Evolutionary conservation across 2,113 vertebrate species (phyloP).

Genomic region (Microtus pennsylvanicus): DNA sequence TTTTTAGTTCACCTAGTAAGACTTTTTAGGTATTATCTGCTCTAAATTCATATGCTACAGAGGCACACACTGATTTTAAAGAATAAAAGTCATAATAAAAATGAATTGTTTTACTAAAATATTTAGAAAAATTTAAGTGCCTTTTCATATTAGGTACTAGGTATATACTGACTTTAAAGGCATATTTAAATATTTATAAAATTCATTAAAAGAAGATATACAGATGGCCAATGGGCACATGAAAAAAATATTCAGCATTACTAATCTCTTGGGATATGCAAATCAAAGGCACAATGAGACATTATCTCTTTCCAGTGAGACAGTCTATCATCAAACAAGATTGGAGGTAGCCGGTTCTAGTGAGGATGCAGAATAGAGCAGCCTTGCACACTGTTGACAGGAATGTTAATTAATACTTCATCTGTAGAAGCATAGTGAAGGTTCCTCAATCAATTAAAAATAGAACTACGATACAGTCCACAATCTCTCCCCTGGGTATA

Average conservation of each 20-base stretch:
- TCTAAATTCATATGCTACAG: neutral
- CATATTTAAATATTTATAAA: neutral
- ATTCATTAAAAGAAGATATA: neutral
- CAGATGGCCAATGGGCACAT: neutral
- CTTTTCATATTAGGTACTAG: neutral
- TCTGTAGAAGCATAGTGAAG: neutral
- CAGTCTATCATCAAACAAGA: neutral
- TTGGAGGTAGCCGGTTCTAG: neutral
- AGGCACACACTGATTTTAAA: neutral
- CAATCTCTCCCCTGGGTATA: neutral
- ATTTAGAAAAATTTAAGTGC: neutral
- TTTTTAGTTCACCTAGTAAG: neutral
- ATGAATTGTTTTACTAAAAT: neutral
- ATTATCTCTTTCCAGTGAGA: neutral
- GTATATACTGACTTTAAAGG: neutral
- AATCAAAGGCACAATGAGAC: neutral
- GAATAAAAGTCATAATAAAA: slow-evolving; percentile 5
- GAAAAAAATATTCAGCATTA: neutral
- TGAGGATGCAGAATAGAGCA: neutral
- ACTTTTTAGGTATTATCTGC: neutral
- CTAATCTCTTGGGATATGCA: neutral
- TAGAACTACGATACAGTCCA: neutral
- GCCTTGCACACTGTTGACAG: too few relatives aligned
- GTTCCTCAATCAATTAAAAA: neutral
- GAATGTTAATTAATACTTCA: neutral